Conservation (phyloP, 1,140 invertebrate genomes). For the Bombus impatiens region DNA sequence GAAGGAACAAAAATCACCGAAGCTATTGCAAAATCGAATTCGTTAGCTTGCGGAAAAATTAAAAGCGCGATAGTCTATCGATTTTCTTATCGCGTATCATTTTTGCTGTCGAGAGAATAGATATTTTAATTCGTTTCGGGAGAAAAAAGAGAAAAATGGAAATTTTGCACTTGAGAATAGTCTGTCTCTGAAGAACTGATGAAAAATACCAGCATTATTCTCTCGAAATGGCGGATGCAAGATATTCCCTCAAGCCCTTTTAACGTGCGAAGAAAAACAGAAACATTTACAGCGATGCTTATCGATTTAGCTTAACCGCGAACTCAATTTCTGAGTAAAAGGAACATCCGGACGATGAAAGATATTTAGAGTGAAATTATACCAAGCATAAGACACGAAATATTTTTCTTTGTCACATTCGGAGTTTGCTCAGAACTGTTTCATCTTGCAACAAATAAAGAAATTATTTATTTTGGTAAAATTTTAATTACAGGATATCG, state of each 20-base stretch:
- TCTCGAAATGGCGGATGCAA: conserved; percentile 12
- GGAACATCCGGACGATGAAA: not conserved
- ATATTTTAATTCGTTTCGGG: conserved; percentile 41
- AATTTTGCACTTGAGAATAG: not conserved
- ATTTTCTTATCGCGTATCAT: not conserved
- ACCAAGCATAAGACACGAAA: not conserved
- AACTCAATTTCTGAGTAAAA: not conserved
- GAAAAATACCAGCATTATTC: conserved; percentile 56
- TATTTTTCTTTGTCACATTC: not conserved
- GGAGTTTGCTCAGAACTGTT: not conserved
- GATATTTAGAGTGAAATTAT: not conserved
- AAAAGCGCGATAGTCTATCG: not conserved
- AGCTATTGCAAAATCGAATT: no score
- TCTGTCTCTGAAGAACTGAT: conserved; percentile 29
- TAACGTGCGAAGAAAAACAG: conserved; percentile 29
- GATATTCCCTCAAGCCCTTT: conserved; percentile 39
- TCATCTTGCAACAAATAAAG: no score
- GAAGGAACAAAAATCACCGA: no score
- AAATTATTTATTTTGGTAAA: no score
- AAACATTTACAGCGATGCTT: conserved; percentile 16
- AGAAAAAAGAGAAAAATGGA: conserved; percentile 4
- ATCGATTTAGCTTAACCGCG: not conserved
- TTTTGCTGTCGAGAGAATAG: not conserved
- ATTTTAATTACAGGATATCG: no score
- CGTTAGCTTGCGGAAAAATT: not conserved